Conservation (phyloP, 2,888 invertebrate species). For the Temnothorax ravouxi region DNA sequence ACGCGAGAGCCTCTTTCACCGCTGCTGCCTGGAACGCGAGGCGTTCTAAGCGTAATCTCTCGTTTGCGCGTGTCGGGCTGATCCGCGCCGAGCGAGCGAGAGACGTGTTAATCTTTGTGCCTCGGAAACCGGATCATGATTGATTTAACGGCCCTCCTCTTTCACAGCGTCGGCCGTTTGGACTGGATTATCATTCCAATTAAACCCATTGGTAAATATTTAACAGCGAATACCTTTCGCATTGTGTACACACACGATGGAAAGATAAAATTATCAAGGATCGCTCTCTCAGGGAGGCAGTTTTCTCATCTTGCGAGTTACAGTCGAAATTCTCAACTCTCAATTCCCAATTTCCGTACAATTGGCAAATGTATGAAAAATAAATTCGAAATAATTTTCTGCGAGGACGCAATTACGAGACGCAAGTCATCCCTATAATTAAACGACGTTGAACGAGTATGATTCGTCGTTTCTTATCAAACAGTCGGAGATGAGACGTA, state of each 20-base stretch:
- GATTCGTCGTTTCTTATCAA: not conserved
- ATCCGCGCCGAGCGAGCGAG: not conserved
- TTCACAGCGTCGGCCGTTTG: not conserved
- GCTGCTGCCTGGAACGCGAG: not conserved
- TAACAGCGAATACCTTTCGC: not conserved
- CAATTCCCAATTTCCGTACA: not conserved
- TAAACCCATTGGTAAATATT: slow-evolving; percentile 18
- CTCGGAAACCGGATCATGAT: slow-evolving; percentile 11
- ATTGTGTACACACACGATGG: not conserved
- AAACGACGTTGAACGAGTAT: not conserved
- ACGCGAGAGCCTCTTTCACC: not conserved
- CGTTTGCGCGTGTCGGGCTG: not conserved
- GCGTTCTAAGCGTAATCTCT: not conserved
- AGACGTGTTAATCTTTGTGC: slow-evolving; percentile 27
- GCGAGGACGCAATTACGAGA: not conserved
- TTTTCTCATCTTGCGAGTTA: not conserved
- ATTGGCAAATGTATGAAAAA: not conserved
- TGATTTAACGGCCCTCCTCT: not conserved
- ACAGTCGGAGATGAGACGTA: not conserved
- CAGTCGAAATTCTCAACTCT: not conserved
- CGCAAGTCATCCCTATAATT: slow-evolving; percentile 1
- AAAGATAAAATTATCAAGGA: not conserved
- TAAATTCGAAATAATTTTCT: slow-evolving; percentile 1
- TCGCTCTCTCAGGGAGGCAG: not conserved
- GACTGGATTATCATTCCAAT: slow-evolving; percentile 10